Evolutionary conservation across 2,797 vertebrate genomes (phyloP), one percentile per base, ranked within the genome.

Genomic region (Pseudomugil gertrudae): DNA sequence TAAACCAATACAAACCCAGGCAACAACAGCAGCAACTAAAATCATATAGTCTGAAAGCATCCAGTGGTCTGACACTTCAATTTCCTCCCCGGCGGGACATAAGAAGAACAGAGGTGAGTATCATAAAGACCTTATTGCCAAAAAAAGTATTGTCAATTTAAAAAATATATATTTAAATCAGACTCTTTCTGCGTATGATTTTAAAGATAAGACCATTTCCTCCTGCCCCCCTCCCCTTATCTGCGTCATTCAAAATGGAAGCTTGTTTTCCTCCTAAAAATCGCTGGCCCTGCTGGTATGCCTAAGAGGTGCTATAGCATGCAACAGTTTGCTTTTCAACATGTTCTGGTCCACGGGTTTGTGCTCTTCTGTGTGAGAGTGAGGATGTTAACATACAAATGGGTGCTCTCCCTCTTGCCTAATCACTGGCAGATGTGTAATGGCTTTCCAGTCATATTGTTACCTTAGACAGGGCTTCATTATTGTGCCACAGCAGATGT

Each of bases 21-120:
- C 86, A 66, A 80, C 65, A 81, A 83, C 87, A 74, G 78, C 69
- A 50, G 74, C 76, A 64, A 74, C 83, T 84, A 81, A 84, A 92
- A 90, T 89, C 87, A 83, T 85, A 87, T 72, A 87, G 79, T 84
- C 75, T 27, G 76, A 84, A 62, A 76, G 81, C 63, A 60, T 79
- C 85, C 85, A 80, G 67, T 74, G 78, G 84, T 75, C 84, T 91
- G 91, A 92, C 91, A 92, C 90, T 91, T 92, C 90, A 89, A 93
- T 93, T 92, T 92, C 89, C 88, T 90, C 74, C 85, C 69, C 81
- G 71, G 87, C 55, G 61, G 87, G 89, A 90, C 86, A 91, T 90
- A 86, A 81, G 82, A 83, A 87, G 89, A 87, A 89, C 81, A 85
- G 87, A 86, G 89, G 78, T 83, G 81, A 78, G 74, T 74, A 86